A percentile compares a stretch with the other conserved stretches of the same genome.
Evolutionary conservation across 1,140 invertebrate genomes (phyloP).

Genomic region (Zaprionus nigranus): DNA sequence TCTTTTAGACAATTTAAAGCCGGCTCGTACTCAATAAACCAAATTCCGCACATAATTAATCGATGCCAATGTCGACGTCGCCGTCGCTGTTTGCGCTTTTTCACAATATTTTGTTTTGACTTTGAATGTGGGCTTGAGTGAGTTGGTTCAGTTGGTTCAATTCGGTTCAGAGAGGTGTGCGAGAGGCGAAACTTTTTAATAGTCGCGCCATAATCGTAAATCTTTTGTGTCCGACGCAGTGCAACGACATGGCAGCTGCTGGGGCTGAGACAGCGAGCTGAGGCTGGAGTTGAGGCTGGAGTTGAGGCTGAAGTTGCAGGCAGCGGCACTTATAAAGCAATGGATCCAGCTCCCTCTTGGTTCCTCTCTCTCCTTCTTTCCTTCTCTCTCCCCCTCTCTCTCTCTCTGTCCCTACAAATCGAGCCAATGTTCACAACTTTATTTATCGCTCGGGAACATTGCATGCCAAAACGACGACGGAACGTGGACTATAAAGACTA

Average conservation of each 20-base stretch:
- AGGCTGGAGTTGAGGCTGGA: neutral
- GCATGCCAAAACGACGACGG: constrained; percentile 21
- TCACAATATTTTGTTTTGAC: constrained; percentile 63
- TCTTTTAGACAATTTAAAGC: constrained; percentile 83
- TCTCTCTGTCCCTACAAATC: constrained; percentile 60
- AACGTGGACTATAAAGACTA: constrained; percentile 18
- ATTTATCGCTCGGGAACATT: constrained; percentile 73
- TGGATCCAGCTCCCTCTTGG: constrained; percentile 2
- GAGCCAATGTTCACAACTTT: constrained; percentile 76
- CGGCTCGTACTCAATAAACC: constrained; percentile 83
- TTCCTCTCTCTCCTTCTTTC: neutral
- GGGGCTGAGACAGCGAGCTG: constrained; percentile 16
- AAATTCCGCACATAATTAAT: constrained; percentile 83
- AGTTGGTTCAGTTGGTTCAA: constrained; percentile 27
- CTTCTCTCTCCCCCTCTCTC: constrained; percentile 2
- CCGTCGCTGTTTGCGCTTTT: constrained; percentile 34
- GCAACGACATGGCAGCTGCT: constrained; percentile 73
- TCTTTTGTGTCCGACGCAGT: constrained; percentile 82
- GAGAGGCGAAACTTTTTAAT: constrained; percentile 82
- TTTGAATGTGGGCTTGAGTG: constrained; percentile 76
- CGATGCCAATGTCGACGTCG: constrained; percentile 56
- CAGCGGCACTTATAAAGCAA: constrained; percentile 52
- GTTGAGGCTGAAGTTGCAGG: constrained; percentile 27
- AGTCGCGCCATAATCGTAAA: constrained; percentile 83
- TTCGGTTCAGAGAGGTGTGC: constrained; percentile 54